Conservation (phyloP, 1,140 invertebrate genomes). For the Dysdera silvatica region DNA sequence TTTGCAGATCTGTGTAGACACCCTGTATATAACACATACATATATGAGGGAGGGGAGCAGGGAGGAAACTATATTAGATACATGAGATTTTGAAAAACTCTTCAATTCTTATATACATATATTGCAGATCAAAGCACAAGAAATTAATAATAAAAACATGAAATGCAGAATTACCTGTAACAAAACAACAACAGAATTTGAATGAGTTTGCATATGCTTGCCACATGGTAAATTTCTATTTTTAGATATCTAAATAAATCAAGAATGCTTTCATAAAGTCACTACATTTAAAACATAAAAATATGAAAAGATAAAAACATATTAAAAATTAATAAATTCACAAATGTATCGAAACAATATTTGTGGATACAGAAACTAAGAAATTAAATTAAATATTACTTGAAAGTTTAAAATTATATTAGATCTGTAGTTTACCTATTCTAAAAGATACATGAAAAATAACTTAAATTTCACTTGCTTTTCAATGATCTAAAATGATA, state of each 20-base stretch:
- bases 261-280: background rate
- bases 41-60: no score
- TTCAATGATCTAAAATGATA: no score
- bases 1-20: no score
- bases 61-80: no score
- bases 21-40: no score
- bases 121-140: background rate
- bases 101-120: no score
- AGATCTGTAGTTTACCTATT: background rate
- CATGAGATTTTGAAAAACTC: no score
- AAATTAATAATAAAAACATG: background rate
- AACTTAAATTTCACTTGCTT: no score
- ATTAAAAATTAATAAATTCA: no score
- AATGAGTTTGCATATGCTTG: constrained; percentile 84
- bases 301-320: background rate
- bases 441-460: background rate
- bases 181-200: constrained; percentile 86
- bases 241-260: constrained; percentile 40
- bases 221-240: constrained; percentile 51
- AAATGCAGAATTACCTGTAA: constrained; percentile 53
- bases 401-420: background rate
- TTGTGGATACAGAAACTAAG: no score
- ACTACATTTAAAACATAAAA: background rate
- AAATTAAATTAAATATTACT: no score
- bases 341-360: no score